Percentiles rank a stretch among this genome's conserved stretches.
Conservation (phyloP, 37 sponge, comb jelly and placozoan species). For the Trichoplax adhaerens region DNA sequence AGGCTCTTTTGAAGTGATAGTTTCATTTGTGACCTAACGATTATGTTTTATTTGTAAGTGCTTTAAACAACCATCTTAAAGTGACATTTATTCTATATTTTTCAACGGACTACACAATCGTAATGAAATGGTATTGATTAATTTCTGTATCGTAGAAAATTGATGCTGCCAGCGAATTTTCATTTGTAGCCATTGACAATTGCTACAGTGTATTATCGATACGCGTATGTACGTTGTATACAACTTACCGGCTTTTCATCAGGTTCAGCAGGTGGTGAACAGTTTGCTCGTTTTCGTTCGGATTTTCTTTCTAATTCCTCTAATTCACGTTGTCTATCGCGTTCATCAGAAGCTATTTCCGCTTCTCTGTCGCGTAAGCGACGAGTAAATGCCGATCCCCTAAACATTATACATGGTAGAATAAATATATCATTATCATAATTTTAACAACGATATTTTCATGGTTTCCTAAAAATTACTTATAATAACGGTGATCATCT, state of each 20-base stretch:
- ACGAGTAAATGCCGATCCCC: slow-evolving; percentile 39
- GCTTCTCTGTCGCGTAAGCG: slow-evolving; percentile 56
- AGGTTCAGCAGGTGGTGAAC: slow-evolving; percentile 15
- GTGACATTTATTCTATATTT: no score
- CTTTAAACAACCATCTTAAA: no score
- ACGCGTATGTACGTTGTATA: no score
- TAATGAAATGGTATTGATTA: no score
- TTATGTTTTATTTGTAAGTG: no score
- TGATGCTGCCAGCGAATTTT: no score
- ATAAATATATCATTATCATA: neutral
- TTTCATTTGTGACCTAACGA: no score
- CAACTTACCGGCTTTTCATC: neutral
- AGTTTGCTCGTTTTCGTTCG: neutral
- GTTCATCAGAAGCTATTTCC: slow-evolving; percentile 77
- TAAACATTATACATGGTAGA: slow-evolving; percentile 7
- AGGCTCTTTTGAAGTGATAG: no score
- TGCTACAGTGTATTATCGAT: no score
- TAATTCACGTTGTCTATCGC: slow-evolving; percentile 65
- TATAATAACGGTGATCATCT: slow-evolving; percentile 84
- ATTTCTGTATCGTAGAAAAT: no score
- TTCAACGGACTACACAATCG: no score
- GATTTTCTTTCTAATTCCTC: slow-evolving; percentile 41
- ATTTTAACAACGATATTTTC: neutral
- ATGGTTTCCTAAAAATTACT: slow-evolving; percentile 15
- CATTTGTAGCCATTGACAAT: no score